Conservation (phyloP, 2,797 vertebrate genomes). For the Pseudopleuronectes americanus region DNA sequence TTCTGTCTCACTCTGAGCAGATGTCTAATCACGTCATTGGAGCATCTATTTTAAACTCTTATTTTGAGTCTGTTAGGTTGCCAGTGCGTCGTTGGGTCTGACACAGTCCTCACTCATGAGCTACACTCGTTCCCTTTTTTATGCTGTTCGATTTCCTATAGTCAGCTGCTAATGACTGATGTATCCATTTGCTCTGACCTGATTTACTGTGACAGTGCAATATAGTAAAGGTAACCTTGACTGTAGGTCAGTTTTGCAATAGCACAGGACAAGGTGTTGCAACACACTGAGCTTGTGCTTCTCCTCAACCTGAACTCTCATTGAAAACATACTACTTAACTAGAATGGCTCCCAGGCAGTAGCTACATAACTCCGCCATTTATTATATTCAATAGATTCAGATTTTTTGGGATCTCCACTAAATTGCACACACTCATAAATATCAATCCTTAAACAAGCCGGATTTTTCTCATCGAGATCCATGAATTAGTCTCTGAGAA, state of each 20-base stretch:
- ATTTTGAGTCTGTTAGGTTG: not conserved
- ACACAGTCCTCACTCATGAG: conserved; percentile 6
- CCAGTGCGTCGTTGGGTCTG: not conserved
- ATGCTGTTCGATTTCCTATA: not conserved
- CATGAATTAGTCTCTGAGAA: too few relatives aligned
- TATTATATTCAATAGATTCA: too few relatives aligned
- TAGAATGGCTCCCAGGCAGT: too few relatives aligned
- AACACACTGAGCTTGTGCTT: too few relatives aligned
- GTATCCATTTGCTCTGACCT: not conserved
- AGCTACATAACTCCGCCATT: too few relatives aligned
- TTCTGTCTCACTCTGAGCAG: not conserved
- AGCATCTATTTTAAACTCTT: not conserved
- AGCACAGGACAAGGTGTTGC: too few relatives aligned
- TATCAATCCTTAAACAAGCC: too few relatives aligned
- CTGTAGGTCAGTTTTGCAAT: not conserved
- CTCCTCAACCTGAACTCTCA: too few relatives aligned
- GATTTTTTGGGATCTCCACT: too few relatives aligned
- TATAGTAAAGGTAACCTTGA: not conserved
- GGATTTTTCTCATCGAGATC: too few relatives aligned
- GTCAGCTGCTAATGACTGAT: not conserved
- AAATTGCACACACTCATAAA: too few relatives aligned
- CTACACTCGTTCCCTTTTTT: not conserved
- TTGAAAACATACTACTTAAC: too few relatives aligned
- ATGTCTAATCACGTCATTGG: not conserved
- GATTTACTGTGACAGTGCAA: not conserved